These are phyloP conservation scores for Scaptodrosophila lebanonensis DNA, from an alignment of 1,140 invertebrate genomes.

Conservation along the genomic window DNA sequence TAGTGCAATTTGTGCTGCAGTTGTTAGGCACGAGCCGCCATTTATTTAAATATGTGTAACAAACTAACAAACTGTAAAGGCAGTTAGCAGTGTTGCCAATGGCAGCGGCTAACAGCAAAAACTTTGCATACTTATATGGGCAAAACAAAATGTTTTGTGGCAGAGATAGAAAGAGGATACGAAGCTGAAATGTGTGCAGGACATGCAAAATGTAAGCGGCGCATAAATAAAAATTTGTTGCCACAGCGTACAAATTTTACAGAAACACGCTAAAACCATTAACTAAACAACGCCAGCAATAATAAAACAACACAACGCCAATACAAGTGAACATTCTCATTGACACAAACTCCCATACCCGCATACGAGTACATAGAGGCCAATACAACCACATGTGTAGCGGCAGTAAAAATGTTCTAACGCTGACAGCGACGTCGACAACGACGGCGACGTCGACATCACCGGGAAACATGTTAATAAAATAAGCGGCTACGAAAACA, in stretches of 20 bases:
- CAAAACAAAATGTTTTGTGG: constrained; percentile 67
- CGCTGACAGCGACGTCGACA: constrained; percentile 8
- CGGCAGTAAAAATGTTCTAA: constrained; percentile 49
- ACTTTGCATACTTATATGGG: constrained; percentile 41
- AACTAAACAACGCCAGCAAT: constrained; percentile 63
- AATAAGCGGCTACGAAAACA: constrained; percentile 41
- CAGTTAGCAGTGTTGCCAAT: constrained; percentile 45
- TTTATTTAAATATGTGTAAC: constrained; percentile 62
- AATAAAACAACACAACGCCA: constrained; percentile 48
- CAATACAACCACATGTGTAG: constrained; percentile 25
- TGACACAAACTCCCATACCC: background rate
- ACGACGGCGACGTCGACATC: constrained; percentile 12
- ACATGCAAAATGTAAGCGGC: constrained; percentile 65
- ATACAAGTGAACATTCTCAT: constrained; percentile 23
- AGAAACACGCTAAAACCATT: constrained; percentile 67
- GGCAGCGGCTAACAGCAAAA: constrained; percentile 6
- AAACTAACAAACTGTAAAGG: constrained; percentile 22
- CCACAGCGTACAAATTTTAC: constrained; percentile 31
- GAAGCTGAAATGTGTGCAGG: constrained; percentile 1
- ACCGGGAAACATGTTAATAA: constrained; percentile 43
- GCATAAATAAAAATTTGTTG: constrained; percentile 69
- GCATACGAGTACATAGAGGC: background rate
- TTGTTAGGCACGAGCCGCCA: constrained; percentile 47
- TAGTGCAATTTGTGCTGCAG: constrained; percentile 63
- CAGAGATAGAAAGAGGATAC: background rate